Evolutionary conservation across 1,140 invertebrate genomes (phyloP).

Genomic region (Dolichoris vasculosae): DNA sequence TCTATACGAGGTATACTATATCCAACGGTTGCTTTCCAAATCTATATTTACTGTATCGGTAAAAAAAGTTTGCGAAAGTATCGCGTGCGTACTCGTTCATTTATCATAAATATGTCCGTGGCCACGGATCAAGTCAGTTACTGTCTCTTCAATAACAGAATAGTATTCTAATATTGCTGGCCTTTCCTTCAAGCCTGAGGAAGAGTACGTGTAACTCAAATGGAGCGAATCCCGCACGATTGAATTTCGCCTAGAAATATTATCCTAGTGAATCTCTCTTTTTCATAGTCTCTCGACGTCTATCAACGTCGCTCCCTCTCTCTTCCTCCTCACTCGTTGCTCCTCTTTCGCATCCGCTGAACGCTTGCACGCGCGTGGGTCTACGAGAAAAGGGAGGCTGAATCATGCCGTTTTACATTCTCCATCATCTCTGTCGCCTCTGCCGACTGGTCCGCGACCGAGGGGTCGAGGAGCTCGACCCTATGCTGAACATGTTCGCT

Average conservation of each 20-base stretch:
- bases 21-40: neutral
- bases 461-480: constrained; percentile 69
- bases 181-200: neutral
- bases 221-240: constrained; percentile 5
- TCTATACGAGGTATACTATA: constrained; percentile 3
- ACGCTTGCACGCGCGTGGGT: neutral
- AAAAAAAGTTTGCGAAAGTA: constrained; percentile 38
- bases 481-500: constrained; percentile 72
- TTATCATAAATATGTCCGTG: constrained; percentile 21
- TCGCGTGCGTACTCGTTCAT: constrained; percentile 8
- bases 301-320: too few species aligned
- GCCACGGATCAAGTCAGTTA: constrained; percentile 34
- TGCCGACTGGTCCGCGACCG: constrained; percentile 62
- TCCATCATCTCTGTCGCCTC: constrained; percentile 72
- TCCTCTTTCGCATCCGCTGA: neutral
- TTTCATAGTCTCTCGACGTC: neutral
- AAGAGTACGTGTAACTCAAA: neutral
- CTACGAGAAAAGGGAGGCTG: neutral
- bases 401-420: constrained; percentile 63
- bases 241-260: constrained; percentile 42
- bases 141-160: constrained; percentile 18
- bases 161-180: neutral
- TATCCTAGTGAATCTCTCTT: neutral
- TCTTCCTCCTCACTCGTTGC: neutral
- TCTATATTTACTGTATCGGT: neutral